A percentile compares a stretch with the other conserved stretches of the same genome.
Evolutionary conservation across 1,140 invertebrate species (phyloP).

Genomic region (Aphaenogaster rudis): DNA sequence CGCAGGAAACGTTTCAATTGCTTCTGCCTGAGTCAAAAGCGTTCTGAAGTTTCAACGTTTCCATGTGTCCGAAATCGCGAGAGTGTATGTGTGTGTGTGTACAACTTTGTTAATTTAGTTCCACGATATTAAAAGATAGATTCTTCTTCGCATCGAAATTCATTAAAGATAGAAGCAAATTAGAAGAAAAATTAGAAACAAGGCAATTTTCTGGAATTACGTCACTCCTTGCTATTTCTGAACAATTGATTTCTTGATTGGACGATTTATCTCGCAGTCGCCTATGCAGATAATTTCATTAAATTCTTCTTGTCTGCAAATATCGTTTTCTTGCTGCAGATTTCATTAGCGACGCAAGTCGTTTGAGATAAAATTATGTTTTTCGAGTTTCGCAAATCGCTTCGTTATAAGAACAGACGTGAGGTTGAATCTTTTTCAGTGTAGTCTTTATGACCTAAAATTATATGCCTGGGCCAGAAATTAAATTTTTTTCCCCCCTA

Average conservation of each 20-base stretch:
- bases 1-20: slow-evolving; percentile 67
- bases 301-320: neutral
- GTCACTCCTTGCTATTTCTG: neutral
- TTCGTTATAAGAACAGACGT: slow-evolving; percentile 12
- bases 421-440: slow-evolving; percentile 1
- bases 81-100: neutral
- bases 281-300: neutral
- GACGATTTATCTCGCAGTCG: neutral
- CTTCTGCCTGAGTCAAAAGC: slow-evolving; percentile 42
- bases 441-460: slow-evolving; percentile 11
- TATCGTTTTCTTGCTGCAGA: neutral
- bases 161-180: neutral
- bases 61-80: slow-evolving; percentile 17
- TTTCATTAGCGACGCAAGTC: slow-evolving; percentile 6
- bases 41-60: slow-evolving; percentile 40
- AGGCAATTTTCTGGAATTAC: neutral
- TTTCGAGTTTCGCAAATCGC: slow-evolving; percentile 8
- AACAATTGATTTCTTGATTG: neutral
- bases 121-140: neutral
- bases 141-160: neutral
- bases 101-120: slow-evolving; percentile 7
- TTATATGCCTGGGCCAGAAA: slow-evolving; percentile 14
- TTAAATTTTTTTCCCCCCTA: slow-evolving; percentile 32
- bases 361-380: slow-evolving; percentile 18
- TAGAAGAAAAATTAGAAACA: neutral